Conservation (phyloP, 92 coral and sea anemone genomes). For the Epizoanthus rinbou region DNA sequence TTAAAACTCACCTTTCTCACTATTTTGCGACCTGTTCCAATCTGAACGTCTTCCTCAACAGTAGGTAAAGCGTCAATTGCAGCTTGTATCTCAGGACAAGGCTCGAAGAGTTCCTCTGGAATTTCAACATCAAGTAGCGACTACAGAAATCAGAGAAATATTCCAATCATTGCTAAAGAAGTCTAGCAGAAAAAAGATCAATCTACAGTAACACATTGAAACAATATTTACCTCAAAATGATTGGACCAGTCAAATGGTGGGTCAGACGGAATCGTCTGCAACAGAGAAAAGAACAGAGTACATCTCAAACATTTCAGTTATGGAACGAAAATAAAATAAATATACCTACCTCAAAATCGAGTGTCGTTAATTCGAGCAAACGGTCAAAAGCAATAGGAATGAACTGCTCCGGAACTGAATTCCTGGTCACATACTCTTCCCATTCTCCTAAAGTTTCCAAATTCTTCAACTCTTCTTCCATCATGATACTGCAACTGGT, state of each 20-base stretch:
- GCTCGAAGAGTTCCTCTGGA: slow-evolving; percentile 6
- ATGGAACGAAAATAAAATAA: not conserved
- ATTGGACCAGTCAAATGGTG: not conserved
- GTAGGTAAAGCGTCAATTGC: not conserved
- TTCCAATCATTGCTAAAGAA: too few species aligned
- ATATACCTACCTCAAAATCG: not conserved
- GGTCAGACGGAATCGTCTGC: not conserved
- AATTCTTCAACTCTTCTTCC: not conserved
- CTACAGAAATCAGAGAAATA: too few species aligned
- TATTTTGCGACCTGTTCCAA: not conserved
- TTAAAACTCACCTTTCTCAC: not conserved
- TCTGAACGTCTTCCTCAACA: not conserved
- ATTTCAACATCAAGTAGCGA: not conserved
- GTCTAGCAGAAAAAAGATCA: too few species aligned
- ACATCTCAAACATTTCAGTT: not conserved
- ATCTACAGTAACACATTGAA: too few species aligned
- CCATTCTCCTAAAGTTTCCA: not conserved
- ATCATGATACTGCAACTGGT: not conserved
- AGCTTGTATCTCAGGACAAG: not conserved
- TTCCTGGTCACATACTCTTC: not conserved
- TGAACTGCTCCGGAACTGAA: not conserved
- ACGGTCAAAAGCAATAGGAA: not conserved
- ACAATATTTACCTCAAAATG: not conserved
- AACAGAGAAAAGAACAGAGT: not conserved
- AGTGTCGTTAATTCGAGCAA: not conserved